Conservation (phyloP, 2,888 invertebrate genomes). For the Ophonus ardosiacus region DNA sequence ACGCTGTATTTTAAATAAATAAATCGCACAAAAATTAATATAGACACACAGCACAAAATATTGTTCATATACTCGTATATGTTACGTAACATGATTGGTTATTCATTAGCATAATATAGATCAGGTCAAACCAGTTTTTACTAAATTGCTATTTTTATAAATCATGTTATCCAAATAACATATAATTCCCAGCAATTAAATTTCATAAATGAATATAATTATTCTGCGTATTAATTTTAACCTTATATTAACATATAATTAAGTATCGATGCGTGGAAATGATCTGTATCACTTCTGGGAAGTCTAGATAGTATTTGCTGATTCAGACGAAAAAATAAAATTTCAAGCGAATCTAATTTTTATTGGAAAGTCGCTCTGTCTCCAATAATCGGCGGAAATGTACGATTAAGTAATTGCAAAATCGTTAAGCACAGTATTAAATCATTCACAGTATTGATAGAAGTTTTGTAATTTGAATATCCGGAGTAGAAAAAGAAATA, state of each 20-base stretch:
- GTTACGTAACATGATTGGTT: background rate
- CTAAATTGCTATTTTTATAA: background rate
- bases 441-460: background rate
- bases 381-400: slow-evolving; percentile 25
- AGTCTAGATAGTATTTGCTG: slow-evolving; percentile 3
- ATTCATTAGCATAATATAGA: background rate
- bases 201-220: slow-evolving; percentile 21
- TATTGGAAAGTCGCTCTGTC: background rate
- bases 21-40: too few species aligned
- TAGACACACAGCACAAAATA: too few species aligned
- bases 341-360: slow-evolving; percentile 14
- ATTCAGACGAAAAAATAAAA: slow-evolving; percentile 27
- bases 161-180: slow-evolving; percentile 18
- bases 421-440: background rate
- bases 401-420: slow-evolving; percentile 19
- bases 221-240: slow-evolving; percentile 15
- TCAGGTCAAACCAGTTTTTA: slow-evolving; percentile 11
- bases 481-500: background rate
- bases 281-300: slow-evolving; percentile 31
- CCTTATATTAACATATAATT: slow-evolving; percentile 3
- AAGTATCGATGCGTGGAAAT: background rate
- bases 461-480: background rate
- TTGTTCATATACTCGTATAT: background rate
- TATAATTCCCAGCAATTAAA: slow-evolving; percentile 22
- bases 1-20: too few species aligned